These are phyloP conservation scores for Cotesia vestalis DNA, from an alignment of 1,140 invertebrate genomes.

Conservation along the genomic window DNA sequence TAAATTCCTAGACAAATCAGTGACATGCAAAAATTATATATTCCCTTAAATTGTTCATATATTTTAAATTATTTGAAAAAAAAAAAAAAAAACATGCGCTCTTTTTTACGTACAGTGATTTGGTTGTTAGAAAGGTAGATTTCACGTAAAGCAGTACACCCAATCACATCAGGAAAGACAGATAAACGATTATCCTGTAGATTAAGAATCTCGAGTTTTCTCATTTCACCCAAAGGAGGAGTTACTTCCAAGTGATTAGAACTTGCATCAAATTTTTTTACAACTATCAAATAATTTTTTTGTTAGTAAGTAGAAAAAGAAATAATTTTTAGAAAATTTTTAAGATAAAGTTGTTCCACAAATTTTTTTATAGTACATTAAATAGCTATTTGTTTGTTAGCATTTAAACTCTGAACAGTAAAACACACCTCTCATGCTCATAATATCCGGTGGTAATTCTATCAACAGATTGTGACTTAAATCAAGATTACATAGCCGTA, in stretches of 20 bases:
- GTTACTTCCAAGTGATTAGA: conserved; percentile 71
- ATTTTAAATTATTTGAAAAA: neutral
- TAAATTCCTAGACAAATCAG: conserved; percentile 68
- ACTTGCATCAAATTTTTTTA: conserved; percentile 69
- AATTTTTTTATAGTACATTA: too few relatives aligned
- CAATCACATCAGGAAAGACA: conserved; percentile 73
- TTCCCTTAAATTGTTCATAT: neutral
- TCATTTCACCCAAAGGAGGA: conserved; percentile 81
- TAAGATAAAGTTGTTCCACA: conserved; percentile 15
- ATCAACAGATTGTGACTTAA: conserved; percentile 70
- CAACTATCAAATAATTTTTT: conserved; percentile 54
- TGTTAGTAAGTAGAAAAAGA: neutral
- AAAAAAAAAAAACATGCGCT: conserved; percentile 27
- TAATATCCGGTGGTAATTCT: conserved; percentile 70
- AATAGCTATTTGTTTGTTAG: conserved; percentile 54
- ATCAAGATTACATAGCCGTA: conserved; percentile 68
- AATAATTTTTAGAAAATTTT: conserved; percentile 34
- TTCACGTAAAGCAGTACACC: conserved; percentile 76
- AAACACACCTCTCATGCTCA: conserved; percentile 65
- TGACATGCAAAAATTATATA: conserved; percentile 6
- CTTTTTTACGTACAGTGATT: conserved; percentile 70
- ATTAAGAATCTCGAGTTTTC: conserved; percentile 81
- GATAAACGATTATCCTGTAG: conserved; percentile 79
- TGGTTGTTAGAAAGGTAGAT: conserved; percentile 83
- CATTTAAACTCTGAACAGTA: conserved; percentile 66